A percentile compares a stretch with the other conserved stretches of the same genome.
phyloP scores from a whole-genome alignment of 23 tunicate species.

The Trididemnum nubilum region DNA sequence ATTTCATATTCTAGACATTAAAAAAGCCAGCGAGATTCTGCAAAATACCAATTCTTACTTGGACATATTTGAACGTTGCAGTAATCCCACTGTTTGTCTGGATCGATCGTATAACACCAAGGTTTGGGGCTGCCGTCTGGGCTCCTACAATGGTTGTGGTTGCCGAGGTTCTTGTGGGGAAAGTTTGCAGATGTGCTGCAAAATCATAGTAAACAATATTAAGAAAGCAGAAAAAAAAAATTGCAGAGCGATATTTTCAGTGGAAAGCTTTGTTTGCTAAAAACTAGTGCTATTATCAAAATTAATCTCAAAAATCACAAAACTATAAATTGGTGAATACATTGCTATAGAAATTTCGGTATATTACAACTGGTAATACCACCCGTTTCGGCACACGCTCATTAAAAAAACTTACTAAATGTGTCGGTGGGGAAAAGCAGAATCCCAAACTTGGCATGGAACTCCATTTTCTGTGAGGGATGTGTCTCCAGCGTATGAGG shows the following conservation, averaged over 20 bases:
- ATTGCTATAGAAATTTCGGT: no score
- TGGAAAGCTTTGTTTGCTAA: no score
- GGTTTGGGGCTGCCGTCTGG: slow-evolving; percentile 65
- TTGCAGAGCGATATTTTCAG: no score
- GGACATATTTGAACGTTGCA: slow-evolving; percentile 56
- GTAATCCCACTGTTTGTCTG: slow-evolving; percentile 51
- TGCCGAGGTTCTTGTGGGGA: slow-evolving; percentile 44
- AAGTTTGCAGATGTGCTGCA: slow-evolving; percentile 40
- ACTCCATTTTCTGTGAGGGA: slow-evolving; percentile 7
- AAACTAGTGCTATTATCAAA: no score
- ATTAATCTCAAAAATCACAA: no score
- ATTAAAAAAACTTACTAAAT: slow-evolving; percentile 44
- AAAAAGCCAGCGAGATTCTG: no score
- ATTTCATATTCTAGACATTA: no score
- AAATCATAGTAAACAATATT: background rate
- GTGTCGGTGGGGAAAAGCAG: slow-evolving; percentile 25
- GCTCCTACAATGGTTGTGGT: slow-evolving; percentile 62
- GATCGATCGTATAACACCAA: slow-evolving; percentile 78
- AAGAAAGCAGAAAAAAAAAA: no score
- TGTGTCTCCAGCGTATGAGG: slow-evolving; percentile 23
- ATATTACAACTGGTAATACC: background rate
- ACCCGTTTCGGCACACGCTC: background rate
- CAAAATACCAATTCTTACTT: no score
- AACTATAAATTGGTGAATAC: no score
- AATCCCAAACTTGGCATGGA: slow-evolving; percentile 40